These are phyloP conservation scores for Volucella inanis DNA, from an alignment of 2,888 invertebrate genomes.

Conservation along the genomic window DNA sequence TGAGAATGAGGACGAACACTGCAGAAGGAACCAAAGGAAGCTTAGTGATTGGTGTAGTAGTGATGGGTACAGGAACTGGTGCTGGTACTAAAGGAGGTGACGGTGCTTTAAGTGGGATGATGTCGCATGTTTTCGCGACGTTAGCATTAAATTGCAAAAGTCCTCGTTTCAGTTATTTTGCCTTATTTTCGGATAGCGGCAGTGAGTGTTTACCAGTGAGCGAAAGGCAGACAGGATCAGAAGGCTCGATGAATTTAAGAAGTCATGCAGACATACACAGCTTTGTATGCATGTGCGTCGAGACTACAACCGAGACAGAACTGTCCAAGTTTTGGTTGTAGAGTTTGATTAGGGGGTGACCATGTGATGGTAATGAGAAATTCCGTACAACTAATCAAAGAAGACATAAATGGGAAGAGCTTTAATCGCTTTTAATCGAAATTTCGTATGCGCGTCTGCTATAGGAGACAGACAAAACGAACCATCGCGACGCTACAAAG, in stretches of 20 bases:
- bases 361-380: constrained; percentile 41
- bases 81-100: constrained; percentile 22
- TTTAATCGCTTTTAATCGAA: constrained; percentile 52
- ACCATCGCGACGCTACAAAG: no score
- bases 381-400: constrained; percentile 50
- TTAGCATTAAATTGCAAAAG: constrained; percentile 72
- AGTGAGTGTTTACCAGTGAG: background rate
- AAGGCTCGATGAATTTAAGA: constrained; percentile 55
- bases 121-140: constrained; percentile 69
- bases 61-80: constrained; percentile 1
- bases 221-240: constrained; percentile 20
- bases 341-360: background rate
- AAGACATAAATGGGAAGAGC: constrained; percentile 35
- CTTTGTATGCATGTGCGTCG: no score
- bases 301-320: background rate
- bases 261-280: constrained; percentile 31
- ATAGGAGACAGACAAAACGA: background rate
- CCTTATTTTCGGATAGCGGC: constrained; percentile 17
- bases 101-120: constrained; percentile 56
- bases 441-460: constrained; percentile 31
- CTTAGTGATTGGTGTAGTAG: constrained; percentile 1
- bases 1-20: constrained; percentile 14
- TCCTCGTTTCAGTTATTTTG: constrained; percentile 58
- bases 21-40: constrained; percentile 54
- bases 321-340: constrained; percentile 29